A percentile compares a stretch with the other conserved stretches of the same genome.
phyloP scores from a whole-genome alignment of 1,140 invertebrate species.

The Nymphalis io region DNA sequence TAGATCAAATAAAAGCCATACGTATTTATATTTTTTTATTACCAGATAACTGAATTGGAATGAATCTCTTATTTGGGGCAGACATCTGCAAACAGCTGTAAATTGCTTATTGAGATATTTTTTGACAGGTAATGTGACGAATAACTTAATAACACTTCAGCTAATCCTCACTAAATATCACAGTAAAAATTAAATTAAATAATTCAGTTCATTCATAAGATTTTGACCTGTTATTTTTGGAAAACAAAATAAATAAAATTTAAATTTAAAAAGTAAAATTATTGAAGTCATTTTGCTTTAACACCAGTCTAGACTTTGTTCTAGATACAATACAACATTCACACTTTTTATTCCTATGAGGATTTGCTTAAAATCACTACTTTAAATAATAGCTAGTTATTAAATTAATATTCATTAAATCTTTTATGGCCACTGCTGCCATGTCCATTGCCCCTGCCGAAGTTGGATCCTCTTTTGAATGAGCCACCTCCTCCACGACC shows the following conservation, averaged over 20 bases:
- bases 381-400: conserved; percentile 9
- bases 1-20: not conserved
- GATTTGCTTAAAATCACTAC: conserved; percentile 63
- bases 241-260: conserved; percentile 10
- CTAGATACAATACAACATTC: conserved; percentile 23
- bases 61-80: conserved; percentile 19
- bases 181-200: conserved; percentile 42
- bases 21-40: not conserved
- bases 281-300: conserved; percentile 2
- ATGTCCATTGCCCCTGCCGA: conserved; percentile 62
- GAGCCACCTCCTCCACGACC: conserved; percentile 68
- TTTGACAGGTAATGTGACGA: conserved; percentile 9
- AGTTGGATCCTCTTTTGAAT: conserved; percentile 69
- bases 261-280: conserved; percentile 21
- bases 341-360: conserved; percentile 50
- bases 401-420: conserved; percentile 76
- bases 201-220: conserved; percentile 17
- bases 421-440: conserved; percentile 74
- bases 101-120: conserved; percentile 10
- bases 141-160: conserved; percentile 35
- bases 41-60: conserved; percentile 29
- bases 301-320: not conserved
- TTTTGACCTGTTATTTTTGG: conserved; percentile 1
- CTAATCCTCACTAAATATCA: conserved; percentile 60
- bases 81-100: conserved; percentile 9